These are phyloP conservation scores for Rhinopomastus cyanomelas DNA, from an alignment of 2,113 vertebrate species.

Conservation along the genomic window DNA sequence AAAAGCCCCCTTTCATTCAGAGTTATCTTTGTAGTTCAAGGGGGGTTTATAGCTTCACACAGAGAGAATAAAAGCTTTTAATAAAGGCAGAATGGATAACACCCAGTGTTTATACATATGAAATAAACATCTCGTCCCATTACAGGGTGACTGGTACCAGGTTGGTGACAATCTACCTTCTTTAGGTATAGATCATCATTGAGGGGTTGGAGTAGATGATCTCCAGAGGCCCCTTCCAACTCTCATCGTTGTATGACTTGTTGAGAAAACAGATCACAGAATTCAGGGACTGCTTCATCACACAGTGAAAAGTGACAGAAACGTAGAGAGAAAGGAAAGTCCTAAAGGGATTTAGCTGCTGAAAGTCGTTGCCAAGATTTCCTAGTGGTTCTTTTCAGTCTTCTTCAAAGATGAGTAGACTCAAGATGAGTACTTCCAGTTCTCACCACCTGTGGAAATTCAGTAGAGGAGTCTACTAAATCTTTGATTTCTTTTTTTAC, in stretches of 20 bases:
- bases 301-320: neutral
- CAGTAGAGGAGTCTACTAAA: neutral
- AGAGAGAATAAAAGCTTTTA: neutral
- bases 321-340: neutral
- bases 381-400: neutral
- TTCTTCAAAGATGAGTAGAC: neutral
- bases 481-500: neutral
- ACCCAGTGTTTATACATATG: too few species aligned
- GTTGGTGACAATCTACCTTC: neutral
- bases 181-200: too few species aligned
- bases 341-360: neutral
- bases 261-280: neutral
- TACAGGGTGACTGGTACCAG: neutral
- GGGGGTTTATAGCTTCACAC: neutral
- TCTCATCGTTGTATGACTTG: too few species aligned
- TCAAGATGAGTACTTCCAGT: neutral
- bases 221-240: too few species aligned
- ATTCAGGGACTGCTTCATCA: neutral
- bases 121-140: neutral
- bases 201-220: too few species aligned
- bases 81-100: neutral
- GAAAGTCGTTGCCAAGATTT: neutral
- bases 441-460: neutral
- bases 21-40: neutral
- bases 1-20: neutral